Percentiles rank a stretch among this genome's conserved stretches.
phyloP scores from a whole-genome alignment of 2,797 vertebrate genomes.

The Lophotriccus pileatus region DNA sequence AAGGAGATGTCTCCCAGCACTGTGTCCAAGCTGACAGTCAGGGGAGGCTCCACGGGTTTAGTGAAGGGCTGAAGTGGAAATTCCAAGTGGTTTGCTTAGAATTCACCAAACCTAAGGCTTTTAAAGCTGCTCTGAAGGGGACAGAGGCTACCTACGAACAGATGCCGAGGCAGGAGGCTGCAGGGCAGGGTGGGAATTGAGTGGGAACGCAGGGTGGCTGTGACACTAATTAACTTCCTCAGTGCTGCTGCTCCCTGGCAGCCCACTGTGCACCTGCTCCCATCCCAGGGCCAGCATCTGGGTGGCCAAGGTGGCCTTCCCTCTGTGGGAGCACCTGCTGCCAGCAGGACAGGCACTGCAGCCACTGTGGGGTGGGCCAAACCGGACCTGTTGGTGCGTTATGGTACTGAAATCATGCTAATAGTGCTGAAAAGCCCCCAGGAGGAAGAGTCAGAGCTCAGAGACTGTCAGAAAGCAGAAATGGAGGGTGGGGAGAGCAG shows the following conservation, averaged over 20 bases:
- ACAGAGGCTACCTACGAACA: not conserved
- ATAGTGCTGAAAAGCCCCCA: not conserved
- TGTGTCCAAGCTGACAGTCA: rapidly evolving
- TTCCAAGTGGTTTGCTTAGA: not conserved
- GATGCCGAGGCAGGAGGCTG: not conserved
- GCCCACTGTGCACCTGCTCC: not conserved
- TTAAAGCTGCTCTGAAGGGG: not conserved
- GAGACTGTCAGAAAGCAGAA: not conserved
- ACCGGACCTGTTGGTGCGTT: not conserved
- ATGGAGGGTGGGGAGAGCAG: not conserved
- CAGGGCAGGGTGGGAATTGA: not conserved
- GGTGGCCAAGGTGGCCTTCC: not conserved
- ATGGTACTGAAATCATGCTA: not conserved
- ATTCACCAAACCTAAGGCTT: not conserved
- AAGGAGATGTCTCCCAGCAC: too few relatives aligned
- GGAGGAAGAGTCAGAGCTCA: not conserved
- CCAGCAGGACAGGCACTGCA: not conserved
- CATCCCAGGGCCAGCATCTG: not conserved
- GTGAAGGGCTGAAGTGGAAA: not conserved
- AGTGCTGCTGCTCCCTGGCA: not conserved
- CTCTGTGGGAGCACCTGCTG: not conserved
- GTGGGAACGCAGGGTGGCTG: not conserved
- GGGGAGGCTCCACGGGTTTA: not conserved
- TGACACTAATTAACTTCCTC: not conserved
- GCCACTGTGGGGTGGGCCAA: not conserved